Conservation (phyloP, 2,888 invertebrate genomes). For the Phoenoteleia sp. region DNA sequence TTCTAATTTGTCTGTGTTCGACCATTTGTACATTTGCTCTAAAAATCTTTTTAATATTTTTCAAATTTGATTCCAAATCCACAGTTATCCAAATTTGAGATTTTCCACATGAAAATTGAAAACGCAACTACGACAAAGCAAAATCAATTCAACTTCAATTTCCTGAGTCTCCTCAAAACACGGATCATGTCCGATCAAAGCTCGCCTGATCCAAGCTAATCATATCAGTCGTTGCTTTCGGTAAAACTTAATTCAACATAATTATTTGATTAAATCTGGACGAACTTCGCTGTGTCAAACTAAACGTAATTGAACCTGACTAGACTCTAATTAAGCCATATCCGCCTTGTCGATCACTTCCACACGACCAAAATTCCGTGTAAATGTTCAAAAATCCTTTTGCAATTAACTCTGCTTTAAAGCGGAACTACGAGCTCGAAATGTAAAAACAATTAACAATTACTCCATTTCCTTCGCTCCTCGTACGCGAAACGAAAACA, state of each 20-base stretch:
- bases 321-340: neutral
- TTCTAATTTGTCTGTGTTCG: too few relatives aligned
- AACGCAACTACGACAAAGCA: neutral
- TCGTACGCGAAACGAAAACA: slow-evolving; percentile 8
- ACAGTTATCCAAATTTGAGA: too few relatives aligned
- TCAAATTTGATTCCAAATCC: too few relatives aligned
- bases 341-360: neutral
- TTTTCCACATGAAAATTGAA: neutral
- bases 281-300: neutral
- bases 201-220: neutral
- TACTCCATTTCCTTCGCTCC: neutral
- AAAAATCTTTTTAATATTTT: too few relatives aligned
- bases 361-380: too few relatives aligned
- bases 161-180: neutral
- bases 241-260: neutral
- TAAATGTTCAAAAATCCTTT: neutral
- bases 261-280: neutral
- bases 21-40: too few relatives aligned
- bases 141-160: neutral
- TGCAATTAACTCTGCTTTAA: neutral
- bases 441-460: slow-evolving; percentile 11
- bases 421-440: neutral
- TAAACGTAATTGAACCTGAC: neutral
- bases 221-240: neutral
- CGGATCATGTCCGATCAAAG: neutral